A percentile compares a stretch with the other conserved stretches of the same genome.
These are phyloP conservation scores for Eupithecia dodoneata DNA, from an alignment of 2,888 invertebrate genomes.

Conservation along the genomic window DNA sequence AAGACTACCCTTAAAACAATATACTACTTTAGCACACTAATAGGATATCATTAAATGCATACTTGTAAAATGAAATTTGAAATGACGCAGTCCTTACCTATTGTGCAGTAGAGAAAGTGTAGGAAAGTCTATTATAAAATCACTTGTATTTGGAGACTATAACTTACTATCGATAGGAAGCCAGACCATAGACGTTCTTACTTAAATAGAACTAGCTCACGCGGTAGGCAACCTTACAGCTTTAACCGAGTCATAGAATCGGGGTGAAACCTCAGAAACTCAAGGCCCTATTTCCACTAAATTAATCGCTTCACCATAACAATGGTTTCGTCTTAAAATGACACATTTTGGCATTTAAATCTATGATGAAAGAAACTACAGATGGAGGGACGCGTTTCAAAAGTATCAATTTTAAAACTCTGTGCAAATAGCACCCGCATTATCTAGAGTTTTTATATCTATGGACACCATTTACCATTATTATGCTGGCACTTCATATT, in stretches of 20 bases:
- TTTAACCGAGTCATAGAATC: neutral
- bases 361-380: too few relatives aligned
- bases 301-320: too few relatives aligned
- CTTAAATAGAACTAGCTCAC: slow-evolving; percentile 45
- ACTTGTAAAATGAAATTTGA: slow-evolving; percentile 48
- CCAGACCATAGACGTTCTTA: slow-evolving; percentile 66
- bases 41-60: slow-evolving; percentile 56
- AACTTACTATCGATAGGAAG: slow-evolving; percentile 74
- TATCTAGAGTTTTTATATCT: too few relatives aligned
- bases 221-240: neutral
- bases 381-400: too few relatives aligned
- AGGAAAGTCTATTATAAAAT: slow-evolving; percentile 62
- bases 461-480: too few relatives aligned
- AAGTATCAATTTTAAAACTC: too few relatives aligned
- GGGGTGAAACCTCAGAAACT: neutral
- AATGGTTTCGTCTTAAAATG: too few relatives aligned
- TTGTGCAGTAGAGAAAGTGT: slow-evolving; percentile 66
- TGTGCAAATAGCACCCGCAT: too few relatives aligned
- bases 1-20: slow-evolving; percentile 70
- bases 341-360: too few relatives aligned
- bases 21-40: slow-evolving; percentile 51
- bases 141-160: slow-evolving; percentile 72
- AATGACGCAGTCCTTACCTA: slow-evolving; percentile 55
- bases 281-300: too few relatives aligned
- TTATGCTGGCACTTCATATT: too few relatives aligned